A percentile compares a stretch with the other conserved stretches of the same genome.
These are phyloP conservation scores for Gallinago nigripennis DNA, from an alignment of 2,797 vertebrate genomes.

Conservation along the genomic window DNA sequence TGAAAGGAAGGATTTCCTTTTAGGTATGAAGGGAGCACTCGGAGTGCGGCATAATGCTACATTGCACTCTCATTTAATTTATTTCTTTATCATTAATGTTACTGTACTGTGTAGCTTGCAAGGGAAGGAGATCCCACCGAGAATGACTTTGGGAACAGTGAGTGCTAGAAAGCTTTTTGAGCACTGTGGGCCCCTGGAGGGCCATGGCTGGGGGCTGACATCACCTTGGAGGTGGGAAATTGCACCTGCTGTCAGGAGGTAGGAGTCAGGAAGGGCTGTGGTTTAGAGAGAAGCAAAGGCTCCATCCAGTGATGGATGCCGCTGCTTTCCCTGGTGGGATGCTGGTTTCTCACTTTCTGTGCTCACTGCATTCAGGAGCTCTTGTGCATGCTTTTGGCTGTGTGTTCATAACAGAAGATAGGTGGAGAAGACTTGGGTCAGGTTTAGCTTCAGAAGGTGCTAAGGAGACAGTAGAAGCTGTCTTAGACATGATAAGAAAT, in stretches of 20 bases:
- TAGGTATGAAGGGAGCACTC: background rate
- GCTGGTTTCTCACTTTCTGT: background rate
- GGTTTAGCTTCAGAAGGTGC: background rate
- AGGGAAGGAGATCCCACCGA: background rate
- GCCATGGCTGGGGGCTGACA: background rate
- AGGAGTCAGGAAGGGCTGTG: background rate
- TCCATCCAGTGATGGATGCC: background rate
- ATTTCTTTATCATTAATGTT: background rate
- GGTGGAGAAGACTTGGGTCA: background rate
- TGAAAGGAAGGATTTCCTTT: background rate
- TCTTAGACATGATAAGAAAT: background rate
- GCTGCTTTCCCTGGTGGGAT: rapidly evolving
- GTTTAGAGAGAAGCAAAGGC: background rate
- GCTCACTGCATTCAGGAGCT: background rate
- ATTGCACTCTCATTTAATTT: background rate
- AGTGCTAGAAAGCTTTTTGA: background rate
- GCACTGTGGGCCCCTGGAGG: background rate
- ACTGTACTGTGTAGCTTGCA: background rate
- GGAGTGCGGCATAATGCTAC: rapidly evolving
- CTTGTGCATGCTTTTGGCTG: background rate
- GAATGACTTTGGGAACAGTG: background rate
- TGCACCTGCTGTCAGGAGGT: background rate
- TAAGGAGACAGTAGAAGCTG: background rate
- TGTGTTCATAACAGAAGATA: background rate
- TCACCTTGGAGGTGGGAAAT: background rate